A percentile compares a stretch with the other conserved stretches of the same genome.
Conservation (phyloP, 2,888 invertebrate species). For the Plemyria rubiginata region DNA sequence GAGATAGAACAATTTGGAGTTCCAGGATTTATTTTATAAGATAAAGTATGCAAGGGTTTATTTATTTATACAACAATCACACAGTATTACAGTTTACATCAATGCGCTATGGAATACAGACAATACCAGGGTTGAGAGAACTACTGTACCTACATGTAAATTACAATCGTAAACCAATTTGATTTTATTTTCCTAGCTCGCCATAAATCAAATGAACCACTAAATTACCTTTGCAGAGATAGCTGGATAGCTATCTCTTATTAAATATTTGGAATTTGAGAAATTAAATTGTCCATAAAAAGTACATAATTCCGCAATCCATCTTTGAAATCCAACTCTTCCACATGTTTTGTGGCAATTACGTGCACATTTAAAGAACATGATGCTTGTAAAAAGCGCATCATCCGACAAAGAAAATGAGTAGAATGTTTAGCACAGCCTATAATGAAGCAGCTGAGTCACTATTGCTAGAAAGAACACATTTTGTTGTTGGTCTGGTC, state of each 20-base stretch:
- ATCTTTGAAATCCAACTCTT: slow-evolving; percentile 29
- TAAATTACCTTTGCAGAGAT: slow-evolving; percentile 2
- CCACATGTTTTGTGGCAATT: slow-evolving; percentile 39
- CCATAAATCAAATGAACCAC: slow-evolving; percentile 6
- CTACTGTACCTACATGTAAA: too few species aligned
- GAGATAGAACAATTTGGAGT: too few species aligned
- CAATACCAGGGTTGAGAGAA: not conserved
- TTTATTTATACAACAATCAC: too few species aligned
- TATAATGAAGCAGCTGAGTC: slow-evolving; percentile 2
- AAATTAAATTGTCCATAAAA: slow-evolving; percentile 21
- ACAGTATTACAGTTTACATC: too few species aligned
- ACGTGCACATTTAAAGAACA: slow-evolving; percentile 31
- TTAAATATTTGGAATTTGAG: slow-evolving; percentile 15
- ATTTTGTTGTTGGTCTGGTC: too few species aligned
- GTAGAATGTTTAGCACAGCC: slow-evolving; percentile 19
- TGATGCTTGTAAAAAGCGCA: slow-evolving; percentile 36
- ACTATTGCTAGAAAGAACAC: too few species aligned
- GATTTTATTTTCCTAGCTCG: not conserved
- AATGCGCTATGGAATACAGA: too few species aligned
- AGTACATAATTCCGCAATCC: slow-evolving; percentile 21
- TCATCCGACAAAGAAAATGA: slow-evolving; percentile 31
- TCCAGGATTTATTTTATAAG: too few species aligned
- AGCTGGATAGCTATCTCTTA: slow-evolving; percentile 13
- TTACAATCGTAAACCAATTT: too few species aligned
- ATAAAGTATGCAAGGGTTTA: too few species aligned